Percentiles rank a stretch among this genome's conserved stretches.
Conservation (phyloP, 2,113 vertebrate species). For the Felis chaus region DNA sequence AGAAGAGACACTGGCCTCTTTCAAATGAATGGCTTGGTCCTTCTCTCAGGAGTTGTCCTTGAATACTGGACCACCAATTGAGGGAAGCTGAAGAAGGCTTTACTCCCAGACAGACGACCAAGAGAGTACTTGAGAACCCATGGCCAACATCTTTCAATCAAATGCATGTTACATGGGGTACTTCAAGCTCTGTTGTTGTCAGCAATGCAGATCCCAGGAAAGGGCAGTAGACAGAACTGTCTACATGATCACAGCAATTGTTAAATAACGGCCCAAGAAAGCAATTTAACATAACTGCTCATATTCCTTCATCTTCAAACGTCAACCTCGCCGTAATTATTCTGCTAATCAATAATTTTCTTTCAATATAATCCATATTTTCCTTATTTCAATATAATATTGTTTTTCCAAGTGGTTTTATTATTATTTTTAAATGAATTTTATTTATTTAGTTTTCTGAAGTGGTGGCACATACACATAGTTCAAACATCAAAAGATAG, state of each 20-base stretch:
- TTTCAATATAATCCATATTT: not conserved
- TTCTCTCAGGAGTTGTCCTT: not conserved
- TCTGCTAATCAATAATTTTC: not conserved
- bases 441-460: constrained; percentile 37
- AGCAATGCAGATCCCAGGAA: not conserved
- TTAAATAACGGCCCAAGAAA: not conserved
- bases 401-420: not conserved
- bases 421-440: not conserved
- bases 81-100: not conserved
- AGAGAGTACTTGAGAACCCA: not conserved
- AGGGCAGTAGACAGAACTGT: not conserved
- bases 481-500: constrained; percentile 1
- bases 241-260: not conserved
- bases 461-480: not conserved
- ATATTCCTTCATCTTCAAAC: not conserved
- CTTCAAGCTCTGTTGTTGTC: not conserved
- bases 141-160: not conserved
- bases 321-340: not conserved
- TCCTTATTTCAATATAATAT: constrained; percentile 12
- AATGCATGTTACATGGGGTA: not conserved
- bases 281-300: not conserved
- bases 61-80: not conserved
- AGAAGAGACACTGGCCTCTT: not conserved
- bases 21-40: not conserved
- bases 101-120: not conserved